These are phyloP conservation scores for Scylla paramamosain DNA, from an alignment of 1,140 invertebrate species.

Conservation along the genomic window DNA sequence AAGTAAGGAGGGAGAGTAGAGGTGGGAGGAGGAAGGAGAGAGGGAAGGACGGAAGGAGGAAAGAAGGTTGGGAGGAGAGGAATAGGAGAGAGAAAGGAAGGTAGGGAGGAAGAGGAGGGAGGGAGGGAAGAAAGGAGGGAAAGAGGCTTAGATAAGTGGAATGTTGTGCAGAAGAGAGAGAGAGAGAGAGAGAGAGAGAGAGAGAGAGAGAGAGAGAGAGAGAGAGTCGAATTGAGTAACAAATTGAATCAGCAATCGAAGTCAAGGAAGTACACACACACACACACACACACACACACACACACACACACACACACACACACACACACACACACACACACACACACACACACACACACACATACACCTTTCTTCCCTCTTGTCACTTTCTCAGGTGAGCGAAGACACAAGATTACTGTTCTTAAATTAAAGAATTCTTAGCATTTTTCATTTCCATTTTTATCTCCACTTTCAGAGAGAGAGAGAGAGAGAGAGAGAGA, in stretches of 20 bases:
- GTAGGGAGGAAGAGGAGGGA: background rate
- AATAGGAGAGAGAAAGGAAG: background rate
- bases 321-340: constrained; percentile 11
- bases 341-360: background rate
- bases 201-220: background rate
- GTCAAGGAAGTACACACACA: background rate
- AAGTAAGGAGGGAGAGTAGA: background rate
- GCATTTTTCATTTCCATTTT: background rate
- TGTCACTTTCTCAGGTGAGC: background rate
- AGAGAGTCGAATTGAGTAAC: background rate
- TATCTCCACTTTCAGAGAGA: background rate
- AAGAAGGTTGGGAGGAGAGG: too few species aligned
- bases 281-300: constrained; percentile 11
- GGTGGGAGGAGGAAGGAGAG: too few species aligned
- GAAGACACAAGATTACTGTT: background rate
- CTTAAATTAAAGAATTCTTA: background rate
- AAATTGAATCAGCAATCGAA: background rate
- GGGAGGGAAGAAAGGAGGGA: too few species aligned
- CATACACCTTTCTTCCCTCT: background rate
- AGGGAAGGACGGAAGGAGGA: too few species aligned
- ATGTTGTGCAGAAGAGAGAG: background rate
- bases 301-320: background rate
- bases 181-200: background rate
- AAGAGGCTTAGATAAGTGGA: too few species aligned
- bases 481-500: constrained; percentile 20